These are phyloP conservation scores for Micropoecilia bifurca DNA, from an alignment of 2,797 vertebrate genomes.

Conservation along the genomic window DNA sequence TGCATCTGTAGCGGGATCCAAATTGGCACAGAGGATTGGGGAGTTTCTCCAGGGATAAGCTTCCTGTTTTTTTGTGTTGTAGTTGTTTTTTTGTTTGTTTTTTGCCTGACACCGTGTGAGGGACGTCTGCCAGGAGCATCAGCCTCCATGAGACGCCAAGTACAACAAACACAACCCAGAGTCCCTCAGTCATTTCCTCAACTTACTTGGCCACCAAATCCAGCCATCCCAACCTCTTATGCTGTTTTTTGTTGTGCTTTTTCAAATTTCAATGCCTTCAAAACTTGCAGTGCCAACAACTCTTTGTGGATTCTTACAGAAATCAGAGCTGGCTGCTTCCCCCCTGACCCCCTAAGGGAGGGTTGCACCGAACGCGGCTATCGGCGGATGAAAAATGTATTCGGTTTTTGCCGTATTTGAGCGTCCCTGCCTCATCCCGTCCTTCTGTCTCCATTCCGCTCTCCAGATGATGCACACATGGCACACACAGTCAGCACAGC, in stretches of 20 bases:
- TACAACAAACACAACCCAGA: conserved; percentile 47
- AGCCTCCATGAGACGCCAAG: conserved; percentile 47
- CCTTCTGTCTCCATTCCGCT: conserved; percentile 13
- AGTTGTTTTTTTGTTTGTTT: not conserved
- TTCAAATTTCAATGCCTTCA: conserved; percentile 41
- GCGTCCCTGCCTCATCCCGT: conserved; percentile 47
- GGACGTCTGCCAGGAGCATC: conserved; percentile 64
- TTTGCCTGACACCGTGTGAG: conserved; percentile 62
- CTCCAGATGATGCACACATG: conserved; percentile 60
- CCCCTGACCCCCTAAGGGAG: conserved; percentile 19
- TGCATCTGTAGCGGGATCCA: conserved; percentile 76
- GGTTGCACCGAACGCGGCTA: conserved; percentile 73
- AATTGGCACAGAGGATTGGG: conserved; percentile 77
- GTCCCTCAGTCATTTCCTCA: conserved; percentile 30
- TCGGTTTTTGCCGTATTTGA: conserved; percentile 63
- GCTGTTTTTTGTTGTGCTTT: not conserved
- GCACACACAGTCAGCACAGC: conserved; percentile 65
- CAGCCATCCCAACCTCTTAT: conserved; percentile 31
- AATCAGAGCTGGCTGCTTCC: conserved; percentile 50
- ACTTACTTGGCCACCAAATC: conserved; percentile 46
- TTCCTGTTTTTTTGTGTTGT: conserved; percentile 45
- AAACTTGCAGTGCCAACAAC: conserved; percentile 48
- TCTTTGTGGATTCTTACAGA: conserved; percentile 42
- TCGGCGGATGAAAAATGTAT: conserved; percentile 76
- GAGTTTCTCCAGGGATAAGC: conserved; percentile 74